These are phyloP conservation scores for Pseudocheirus occidentalis DNA, from an alignment of 2,797 vertebrate genomes.

Conservation along the genomic window DNA sequence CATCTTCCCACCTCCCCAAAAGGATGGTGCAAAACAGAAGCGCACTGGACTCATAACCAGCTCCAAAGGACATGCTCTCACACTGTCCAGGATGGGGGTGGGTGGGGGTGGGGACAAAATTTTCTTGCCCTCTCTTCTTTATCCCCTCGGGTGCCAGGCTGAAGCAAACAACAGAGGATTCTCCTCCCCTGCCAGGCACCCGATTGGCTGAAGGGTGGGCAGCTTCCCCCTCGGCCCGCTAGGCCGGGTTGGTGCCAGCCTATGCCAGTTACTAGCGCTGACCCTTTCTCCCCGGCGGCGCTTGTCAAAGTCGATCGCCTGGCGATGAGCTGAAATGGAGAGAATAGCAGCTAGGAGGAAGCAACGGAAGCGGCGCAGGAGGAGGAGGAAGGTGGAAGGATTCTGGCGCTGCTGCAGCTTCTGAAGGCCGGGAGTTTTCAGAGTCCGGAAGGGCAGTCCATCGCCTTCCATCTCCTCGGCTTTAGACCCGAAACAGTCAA, in stretches of 20 bases:
- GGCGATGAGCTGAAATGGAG: constrained; percentile 59
- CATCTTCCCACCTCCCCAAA: neutral
- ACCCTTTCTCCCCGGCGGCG: neutral
- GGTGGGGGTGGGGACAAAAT: neutral
- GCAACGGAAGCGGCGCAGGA: neutral
- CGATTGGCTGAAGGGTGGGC: neutral
- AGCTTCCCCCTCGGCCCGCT: neutral
- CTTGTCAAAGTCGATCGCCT: constrained; percentile 58
- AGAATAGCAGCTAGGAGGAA: constrained; percentile 18
- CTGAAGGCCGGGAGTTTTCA: neutral
- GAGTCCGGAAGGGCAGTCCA: neutral
- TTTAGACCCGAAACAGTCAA: neutral
- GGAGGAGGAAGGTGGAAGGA: neutral
- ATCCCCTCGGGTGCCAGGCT: neutral
- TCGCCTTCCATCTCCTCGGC: neutral
- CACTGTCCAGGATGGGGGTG: neutral
- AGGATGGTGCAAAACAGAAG: neutral
- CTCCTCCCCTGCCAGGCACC: neutral
- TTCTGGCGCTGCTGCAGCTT: neutral
- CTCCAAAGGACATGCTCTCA: neutral
- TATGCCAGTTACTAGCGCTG: neutral
- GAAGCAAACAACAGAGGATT: neutral
- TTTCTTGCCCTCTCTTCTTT: neutral
- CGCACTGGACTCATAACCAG: neutral
- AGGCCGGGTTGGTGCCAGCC: neutral